Conservation (phyloP, 2,797 vertebrate species). For the Leptoclinus maculatus region DNA sequence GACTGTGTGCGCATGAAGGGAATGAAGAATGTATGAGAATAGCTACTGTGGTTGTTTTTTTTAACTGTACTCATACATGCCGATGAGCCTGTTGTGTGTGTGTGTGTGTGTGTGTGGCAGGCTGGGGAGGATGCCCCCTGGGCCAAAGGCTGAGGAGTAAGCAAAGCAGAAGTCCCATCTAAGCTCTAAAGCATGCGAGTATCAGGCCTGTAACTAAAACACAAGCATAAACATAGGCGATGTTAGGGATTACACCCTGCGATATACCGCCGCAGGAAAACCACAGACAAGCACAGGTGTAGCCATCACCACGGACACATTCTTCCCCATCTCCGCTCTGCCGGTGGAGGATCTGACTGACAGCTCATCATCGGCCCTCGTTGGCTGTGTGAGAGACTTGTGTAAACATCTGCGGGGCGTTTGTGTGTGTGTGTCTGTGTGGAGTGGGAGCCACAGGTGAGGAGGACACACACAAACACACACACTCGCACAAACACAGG, state of each 20-base stretch:
- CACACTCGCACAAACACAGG: conserved; percentile 40
- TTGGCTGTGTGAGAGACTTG: conserved; percentile 61
- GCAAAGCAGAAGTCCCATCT: conserved; percentile 69
- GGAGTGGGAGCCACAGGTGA: conserved; percentile 56
- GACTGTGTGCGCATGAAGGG: neutral
- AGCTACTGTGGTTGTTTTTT: conserved; percentile 40
- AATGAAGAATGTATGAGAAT: conserved; percentile 20
- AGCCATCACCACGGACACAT: conserved; percentile 59
- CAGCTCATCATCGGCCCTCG: conserved; percentile 64
- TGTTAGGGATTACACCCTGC: conserved; percentile 76
- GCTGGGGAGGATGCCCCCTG: conserved; percentile 49
- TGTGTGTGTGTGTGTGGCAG: conserved; percentile 61
- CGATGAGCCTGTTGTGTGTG: conserved; percentile 37
- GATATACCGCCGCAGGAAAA: conserved; percentile 68
- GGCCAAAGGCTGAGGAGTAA: conserved; percentile 60
- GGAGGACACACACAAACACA: conserved; percentile 40
- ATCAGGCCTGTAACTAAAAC: conserved; percentile 84
- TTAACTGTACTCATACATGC: conserved; percentile 44
- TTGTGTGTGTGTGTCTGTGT: conserved; percentile 18
- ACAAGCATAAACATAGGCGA: conserved; percentile 80
- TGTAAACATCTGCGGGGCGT: conserved; percentile 72
- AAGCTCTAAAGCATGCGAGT: conserved; percentile 80
- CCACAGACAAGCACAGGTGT: conserved; percentile 71
- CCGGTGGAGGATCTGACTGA: conserved; percentile 67
- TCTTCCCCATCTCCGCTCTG: conserved; percentile 49